A percentile compares a stretch with the other conserved stretches of the same genome.
Evolutionary conservation across 2,113 vertebrate genomes (phyloP).

Genomic region (Clupea harengus): DNA sequence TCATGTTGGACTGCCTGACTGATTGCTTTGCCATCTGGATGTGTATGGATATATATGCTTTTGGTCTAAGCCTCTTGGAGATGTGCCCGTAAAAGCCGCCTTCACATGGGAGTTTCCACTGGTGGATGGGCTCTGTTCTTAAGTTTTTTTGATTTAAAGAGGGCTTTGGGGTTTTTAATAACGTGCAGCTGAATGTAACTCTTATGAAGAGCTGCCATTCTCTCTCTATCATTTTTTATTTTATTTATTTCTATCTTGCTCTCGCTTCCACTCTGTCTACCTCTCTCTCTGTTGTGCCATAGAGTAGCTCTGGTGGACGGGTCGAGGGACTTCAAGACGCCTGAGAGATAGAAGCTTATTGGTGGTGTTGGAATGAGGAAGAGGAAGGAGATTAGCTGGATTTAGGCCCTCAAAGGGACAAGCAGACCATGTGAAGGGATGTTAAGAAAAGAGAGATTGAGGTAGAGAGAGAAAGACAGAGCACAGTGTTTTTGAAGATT

Average conservation of each 20-base stretch:
- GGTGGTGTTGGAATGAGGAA: slow-evolving; percentile 18
- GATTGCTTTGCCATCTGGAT: slow-evolving; percentile 16
- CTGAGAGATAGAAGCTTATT: slow-evolving; percentile 40
- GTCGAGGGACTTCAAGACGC: slow-evolving; percentile 16
- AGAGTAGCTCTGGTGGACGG: neutral
- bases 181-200: neutral
- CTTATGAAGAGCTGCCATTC: neutral
- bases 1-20: neutral
- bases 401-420: slow-evolving; percentile 42
- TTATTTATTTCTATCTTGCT: neutral
- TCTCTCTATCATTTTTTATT: neutral
- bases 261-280: neutral
- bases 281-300: neutral
- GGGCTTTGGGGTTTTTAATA: slow-evolving; percentile 15
- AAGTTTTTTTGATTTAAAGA: neutral
- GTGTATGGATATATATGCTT: neutral
- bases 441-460: slow-evolving; percentile 32
- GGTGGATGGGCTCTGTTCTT: neutral
- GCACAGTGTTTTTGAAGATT: slow-evolving; percentile 48
- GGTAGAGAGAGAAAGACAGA: neutral
- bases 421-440: slow-evolving; percentile 35
- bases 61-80: slow-evolving; percentile 7
- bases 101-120: slow-evolving; percentile 2
- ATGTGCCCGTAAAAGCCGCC: neutral
- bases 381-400: slow-evolving; percentile 44